Base-by-base conservation (phyloP, 2,888 invertebrate genomes). In the Melinopterus prodromus region DNA sequence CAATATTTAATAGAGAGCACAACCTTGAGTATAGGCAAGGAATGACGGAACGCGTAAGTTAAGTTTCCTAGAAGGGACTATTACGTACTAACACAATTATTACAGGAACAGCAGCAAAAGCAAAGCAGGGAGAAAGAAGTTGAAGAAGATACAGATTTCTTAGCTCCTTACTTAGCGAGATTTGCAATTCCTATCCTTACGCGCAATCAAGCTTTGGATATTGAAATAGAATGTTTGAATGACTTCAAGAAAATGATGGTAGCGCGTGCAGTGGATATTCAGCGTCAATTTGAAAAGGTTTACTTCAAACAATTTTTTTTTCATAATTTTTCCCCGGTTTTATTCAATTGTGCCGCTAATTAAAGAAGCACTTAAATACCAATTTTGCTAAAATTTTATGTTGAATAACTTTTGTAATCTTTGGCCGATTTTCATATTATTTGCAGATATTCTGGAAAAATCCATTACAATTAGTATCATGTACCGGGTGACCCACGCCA, bases 241-340 rank as follows among this genome's bases (percentile, higher is more conserved):
- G 95, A 95, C 86, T 93, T 94, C 83, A 94, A 93, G 85, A 88
- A 92, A 0, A 90, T 91, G 53, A 91, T 93, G 81, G 88, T 94
- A 5, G 90, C 91, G 0, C 89, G 95, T 70, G 93, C 95, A 15
- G 92, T 92, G 82, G 88, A 91, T 69, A 91, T 96, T 35, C 93
- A 95, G 83, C 90, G 90, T 35, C 90, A 92, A 82, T 94, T 94
- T 86, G 94, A 95, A 83, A 90, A 90, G 89, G 94, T 93, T 86
- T 70, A 80, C 16, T 70, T 26, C 69, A 9, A 70, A 53, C 70
- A 16, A 16, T n/a, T n/a, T 16, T 76, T n/a, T 16, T 77, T 71
- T 37, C n/a, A 7, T 14, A 6, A 16, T 77, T 70, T 77, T 16
- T 53, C 69, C 9, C 26, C 69, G 26, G 12, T 69, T 69, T 35